phyloP scores from a whole-genome alignment of 1,140 invertebrate genomes.

The Cyclargus thomasi region DNA sequence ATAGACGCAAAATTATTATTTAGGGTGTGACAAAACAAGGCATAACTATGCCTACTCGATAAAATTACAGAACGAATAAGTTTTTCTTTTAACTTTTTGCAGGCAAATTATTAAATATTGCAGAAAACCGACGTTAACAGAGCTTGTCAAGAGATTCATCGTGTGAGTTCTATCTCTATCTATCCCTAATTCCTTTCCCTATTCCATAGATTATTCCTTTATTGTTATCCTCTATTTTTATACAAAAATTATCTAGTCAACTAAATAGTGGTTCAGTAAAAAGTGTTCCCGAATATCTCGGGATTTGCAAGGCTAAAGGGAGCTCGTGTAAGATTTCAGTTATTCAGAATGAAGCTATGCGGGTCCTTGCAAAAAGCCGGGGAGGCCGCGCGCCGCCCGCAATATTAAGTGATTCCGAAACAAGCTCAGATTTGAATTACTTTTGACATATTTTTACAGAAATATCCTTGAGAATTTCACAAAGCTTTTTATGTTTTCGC shows the following conservation, averaged over 20 bases:
- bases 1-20: no score
- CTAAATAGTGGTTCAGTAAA: neutral
- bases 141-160: no score
- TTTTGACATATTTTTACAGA: constrained; percentile 39
- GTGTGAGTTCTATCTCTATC: no score
- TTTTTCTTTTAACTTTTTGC: no score
- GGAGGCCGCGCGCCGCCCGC: constrained; percentile 32
- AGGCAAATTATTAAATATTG: no score
- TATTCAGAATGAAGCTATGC: constrained; percentile 61
- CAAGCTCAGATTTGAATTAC: constrained; percentile 38
- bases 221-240: neutral
- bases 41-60: no score
- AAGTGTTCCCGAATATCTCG: neutral
- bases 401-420: constrained; percentile 48
- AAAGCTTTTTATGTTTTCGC: neutral
- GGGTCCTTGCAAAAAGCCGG: constrained; percentile 34
- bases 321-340: constrained; percentile 50
- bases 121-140: no score
- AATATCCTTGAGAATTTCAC: constrained; percentile 19
- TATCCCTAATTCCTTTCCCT: no score
- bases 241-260: neutral
- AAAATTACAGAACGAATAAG: no score
- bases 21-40: no score
- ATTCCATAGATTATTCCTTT: no score
- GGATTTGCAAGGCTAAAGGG: neutral